Conservation (phyloP, 2,113 vertebrate genomes). For the Rhinoptilus africanus region DNA sequence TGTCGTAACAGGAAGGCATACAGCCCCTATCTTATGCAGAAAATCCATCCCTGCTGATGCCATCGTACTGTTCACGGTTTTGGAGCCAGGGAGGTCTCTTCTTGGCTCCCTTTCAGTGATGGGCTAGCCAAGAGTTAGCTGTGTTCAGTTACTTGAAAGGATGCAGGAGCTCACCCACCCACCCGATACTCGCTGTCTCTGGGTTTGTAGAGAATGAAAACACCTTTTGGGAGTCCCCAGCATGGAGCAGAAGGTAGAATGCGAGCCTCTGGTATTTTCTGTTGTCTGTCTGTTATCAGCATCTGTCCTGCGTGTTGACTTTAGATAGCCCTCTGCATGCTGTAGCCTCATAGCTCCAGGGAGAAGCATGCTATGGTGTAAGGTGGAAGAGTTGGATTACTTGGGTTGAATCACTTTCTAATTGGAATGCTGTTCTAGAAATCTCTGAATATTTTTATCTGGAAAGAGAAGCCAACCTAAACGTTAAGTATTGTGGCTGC, state of each 20-base stretch:
- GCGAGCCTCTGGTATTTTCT: neutral
- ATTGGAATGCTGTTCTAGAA: neutral
- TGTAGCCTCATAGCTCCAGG: neutral
- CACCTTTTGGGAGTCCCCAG: neutral
- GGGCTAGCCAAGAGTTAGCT: neutral
- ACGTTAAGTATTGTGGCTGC: neutral
- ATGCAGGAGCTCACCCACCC: neutral
- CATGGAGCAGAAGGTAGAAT: neutral
- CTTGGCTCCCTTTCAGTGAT: neutral
- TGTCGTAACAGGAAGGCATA: neutral
- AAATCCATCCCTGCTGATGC: neutral
- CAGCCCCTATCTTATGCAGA: rapidly evolving
- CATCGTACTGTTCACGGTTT: rapidly evolving
- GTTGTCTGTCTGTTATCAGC: neutral
- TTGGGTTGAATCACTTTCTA: neutral
- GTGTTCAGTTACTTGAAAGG: neutral
- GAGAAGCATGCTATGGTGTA: rapidly evolving
- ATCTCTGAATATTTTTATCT: neutral
- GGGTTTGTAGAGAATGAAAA: neutral
- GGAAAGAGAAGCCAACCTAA: neutral
- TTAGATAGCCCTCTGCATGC: neutral
- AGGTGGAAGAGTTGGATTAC: neutral
- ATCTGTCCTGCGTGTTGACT: neutral
- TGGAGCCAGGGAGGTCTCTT: neutral
- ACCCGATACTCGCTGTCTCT: rapidly evolving